Conservation (phyloP, 2,888 invertebrate genomes). For the Crossocerus cetratus region DNA sequence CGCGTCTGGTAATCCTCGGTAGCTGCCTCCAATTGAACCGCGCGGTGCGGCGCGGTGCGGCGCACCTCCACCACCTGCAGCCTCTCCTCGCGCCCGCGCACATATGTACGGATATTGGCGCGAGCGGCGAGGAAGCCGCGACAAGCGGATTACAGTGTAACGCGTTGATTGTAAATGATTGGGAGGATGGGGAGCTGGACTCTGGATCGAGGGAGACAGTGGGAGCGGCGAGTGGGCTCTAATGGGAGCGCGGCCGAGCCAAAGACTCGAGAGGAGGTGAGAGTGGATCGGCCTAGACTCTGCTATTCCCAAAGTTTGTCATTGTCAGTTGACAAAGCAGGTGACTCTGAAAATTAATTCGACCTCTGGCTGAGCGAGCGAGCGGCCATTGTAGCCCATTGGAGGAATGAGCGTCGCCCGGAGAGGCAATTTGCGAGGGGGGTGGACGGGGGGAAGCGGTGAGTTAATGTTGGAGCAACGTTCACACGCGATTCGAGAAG, state of each 20-base stretch:
- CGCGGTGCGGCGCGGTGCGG: background rate
- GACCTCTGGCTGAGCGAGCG: too few species aligned
- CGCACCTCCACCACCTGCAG: background rate
- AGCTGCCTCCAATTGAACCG: slow-evolving; percentile 31
- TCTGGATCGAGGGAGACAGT: slow-evolving; percentile 50
- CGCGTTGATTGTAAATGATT: slow-evolving; percentile 9
- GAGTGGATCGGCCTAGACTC: background rate
- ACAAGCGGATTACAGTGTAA: slow-evolving; percentile 2
- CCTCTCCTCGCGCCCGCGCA: background rate
- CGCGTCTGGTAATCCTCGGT: slow-evolving; percentile 48
- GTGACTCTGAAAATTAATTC: background rate
- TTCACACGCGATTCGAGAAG: slow-evolving; percentile 39
- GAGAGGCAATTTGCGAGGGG: background rate
- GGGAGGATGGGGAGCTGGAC: slow-evolving; percentile 14
- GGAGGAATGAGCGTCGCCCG: background rate
- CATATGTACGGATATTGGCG: background rate
- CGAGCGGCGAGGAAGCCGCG: background rate
- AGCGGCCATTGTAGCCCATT: background rate
- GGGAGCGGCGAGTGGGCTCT: slow-evolving; percentile 66
- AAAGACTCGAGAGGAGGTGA: too few species aligned
- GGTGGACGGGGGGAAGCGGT: background rate
- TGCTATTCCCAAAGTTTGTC: background rate
- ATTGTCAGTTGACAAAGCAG: background rate
- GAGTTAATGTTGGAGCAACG: slow-evolving; percentile 2
- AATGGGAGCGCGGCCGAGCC: slow-evolving; percentile 69